Base-by-base conservation (phyloP, 1,140 invertebrate genomes). In the Meloidogyne hapla region DNA sequence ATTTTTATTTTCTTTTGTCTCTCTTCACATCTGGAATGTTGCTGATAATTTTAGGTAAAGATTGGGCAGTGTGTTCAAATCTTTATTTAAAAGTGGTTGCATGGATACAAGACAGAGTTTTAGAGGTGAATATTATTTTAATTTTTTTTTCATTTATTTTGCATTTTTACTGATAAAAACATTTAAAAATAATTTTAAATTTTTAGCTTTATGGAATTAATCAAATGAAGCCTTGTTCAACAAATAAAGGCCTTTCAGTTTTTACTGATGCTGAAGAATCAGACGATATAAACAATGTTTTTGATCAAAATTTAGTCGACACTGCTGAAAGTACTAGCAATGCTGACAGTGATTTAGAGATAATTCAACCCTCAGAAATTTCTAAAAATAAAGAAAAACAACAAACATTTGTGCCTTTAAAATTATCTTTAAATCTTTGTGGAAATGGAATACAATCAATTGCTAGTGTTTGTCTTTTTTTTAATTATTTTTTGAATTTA, bases 41-140 rank as follows among this genome's bases (percentile, higher is more conserved):
- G n/a, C 42, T 79, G 45, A 80, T 79, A 15, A 9, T 80, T n/a
- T 80, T 63, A 4, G 73, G 73, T 0, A 56, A 26, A 25, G 69
- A 69, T n/a, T 79, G 78, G 78, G 75, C 66, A 26, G 21, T 65
- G 25, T 10, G 75, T 8, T 70, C 75, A 21, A 66, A 78, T 45
- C 21, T 45, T 26, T 79, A 79, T 64, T 26, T 79, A 1, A 38
- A 79, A 61, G 18, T 45, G 12, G 68, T 79, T 45, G 15, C 38
- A 8, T 66, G 61, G 42, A 68, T 79, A 13, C 78, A 79, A 26
- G 25, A 80, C 28, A 28, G 48, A 18, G 70, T 80, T 45, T n/a
- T 77, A 13, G 64, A 68, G 25, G 77, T 56, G 9, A 13, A 33
- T 56, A 10, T 71, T 71, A 18, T 56, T 28, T 72, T 72, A 72